These are phyloP conservation scores for Andrena hattorfiana DNA, from an alignment of 2,888 invertebrate species.

Conservation along the genomic window DNA sequence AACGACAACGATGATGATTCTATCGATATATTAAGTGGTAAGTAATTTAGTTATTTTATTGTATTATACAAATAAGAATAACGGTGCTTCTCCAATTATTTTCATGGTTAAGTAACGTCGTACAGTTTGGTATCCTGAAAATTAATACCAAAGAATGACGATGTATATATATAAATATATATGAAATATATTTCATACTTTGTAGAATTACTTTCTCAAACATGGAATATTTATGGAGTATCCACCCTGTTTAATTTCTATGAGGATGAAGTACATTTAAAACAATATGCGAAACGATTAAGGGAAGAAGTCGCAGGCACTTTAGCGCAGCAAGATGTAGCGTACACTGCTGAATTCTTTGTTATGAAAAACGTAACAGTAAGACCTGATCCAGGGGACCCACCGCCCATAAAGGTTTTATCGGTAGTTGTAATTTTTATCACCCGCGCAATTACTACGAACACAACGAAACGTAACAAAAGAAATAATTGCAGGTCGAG, in stretches of 20 bases:
- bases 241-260: conserved; percentile 80
- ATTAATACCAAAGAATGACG: background rate
- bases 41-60: conserved; percentile 31
- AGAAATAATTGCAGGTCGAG: conserved; percentile 68
- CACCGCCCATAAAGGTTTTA: conserved; percentile 74
- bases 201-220: conserved; percentile 78
- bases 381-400: conserved; percentile 67
- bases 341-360: conserved; percentile 75
- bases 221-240: conserved; percentile 81
- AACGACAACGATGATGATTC: background rate
- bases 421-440: conserved; percentile 1
- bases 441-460: background rate
- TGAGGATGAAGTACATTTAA: conserved; percentile 76
- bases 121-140: background rate
- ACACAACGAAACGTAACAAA: background rate
- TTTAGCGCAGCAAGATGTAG: conserved; percentile 76
- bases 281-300: conserved; percentile 80
- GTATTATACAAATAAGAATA: background rate
- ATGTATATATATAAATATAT: background rate
- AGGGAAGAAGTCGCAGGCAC: conserved; percentile 79
- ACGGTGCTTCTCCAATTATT: background rate
- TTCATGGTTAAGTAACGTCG: background rate
- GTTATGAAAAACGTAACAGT: conserved; percentile 63
- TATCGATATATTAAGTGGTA: conserved; percentile 35
- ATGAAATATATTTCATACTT: conserved; percentile 14